phyloP scores from a whole-genome alignment of 2,888 invertebrate species.

The Lysandra bellargus region DNA sequence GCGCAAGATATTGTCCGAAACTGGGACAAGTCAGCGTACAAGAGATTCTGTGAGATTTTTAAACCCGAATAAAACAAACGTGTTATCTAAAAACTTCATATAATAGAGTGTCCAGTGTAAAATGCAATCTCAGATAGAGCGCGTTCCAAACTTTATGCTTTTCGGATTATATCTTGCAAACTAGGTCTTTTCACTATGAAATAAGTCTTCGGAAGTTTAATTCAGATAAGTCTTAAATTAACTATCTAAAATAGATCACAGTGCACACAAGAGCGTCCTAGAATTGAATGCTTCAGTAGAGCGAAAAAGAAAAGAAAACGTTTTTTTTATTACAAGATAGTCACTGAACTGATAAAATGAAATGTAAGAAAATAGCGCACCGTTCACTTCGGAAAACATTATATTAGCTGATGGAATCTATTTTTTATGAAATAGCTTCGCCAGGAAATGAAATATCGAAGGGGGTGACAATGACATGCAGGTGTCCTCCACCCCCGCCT shows the following conservation, averaged over 20 bases:
- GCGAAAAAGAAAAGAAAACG: background rate
- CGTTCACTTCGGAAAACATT: slow-evolving; percentile 19
- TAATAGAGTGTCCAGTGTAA: slow-evolving; percentile 30
- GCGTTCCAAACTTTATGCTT: slow-evolving; percentile 27
- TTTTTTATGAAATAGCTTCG: slow-evolving; percentile 33
- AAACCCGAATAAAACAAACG: slow-evolving; percentile 39
- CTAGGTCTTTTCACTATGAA: slow-evolving; percentile 1
- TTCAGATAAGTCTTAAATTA: slow-evolving; percentile 3
- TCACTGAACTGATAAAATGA: slow-evolving; percentile 13
- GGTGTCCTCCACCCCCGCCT: slow-evolving; percentile 41
- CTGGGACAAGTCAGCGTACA: slow-evolving; percentile 36
- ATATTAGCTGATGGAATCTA: slow-evolving; percentile 32
- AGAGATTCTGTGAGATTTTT: slow-evolving; percentile 33
- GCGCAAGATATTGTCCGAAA: slow-evolving; percentile 42
- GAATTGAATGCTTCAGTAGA: background rate
- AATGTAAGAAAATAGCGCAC: slow-evolving; percentile 10
- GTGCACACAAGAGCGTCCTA: background rate
- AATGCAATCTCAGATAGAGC: slow-evolving; percentile 14
- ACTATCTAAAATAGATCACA: slow-evolving; percentile 2
- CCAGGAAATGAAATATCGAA: slow-evolving; percentile 41
- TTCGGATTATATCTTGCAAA: slow-evolving; percentile 12
- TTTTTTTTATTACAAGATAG: slow-evolving; percentile 4
- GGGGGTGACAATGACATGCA: slow-evolving; percentile 43
- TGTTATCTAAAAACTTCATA: slow-evolving; percentile 28
- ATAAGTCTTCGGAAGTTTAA: background rate